Evolutionary conservation across 1,140 invertebrate species (phyloP), one percentile per base, ranked within the genome.

Genomic region (Melipona quadrifasciata): DNA sequence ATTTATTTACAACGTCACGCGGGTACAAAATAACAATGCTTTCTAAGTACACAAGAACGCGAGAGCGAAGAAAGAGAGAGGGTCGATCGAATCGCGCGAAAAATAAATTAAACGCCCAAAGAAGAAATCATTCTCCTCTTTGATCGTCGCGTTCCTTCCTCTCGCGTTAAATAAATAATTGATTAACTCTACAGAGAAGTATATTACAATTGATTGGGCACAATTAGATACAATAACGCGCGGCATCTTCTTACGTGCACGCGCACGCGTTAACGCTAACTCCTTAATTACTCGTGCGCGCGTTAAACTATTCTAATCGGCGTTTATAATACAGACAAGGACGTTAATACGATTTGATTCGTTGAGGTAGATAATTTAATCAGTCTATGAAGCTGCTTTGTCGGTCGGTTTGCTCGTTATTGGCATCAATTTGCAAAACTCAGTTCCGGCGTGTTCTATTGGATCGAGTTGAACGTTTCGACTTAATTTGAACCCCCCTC

Each of bases 331-430:
- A 94, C 90, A 89, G 81, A 86, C 87, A 91, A 90, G 91, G 89
- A 91, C 90, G 87, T 92, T 92, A 93, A 93, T 92, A 92, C 92
- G 92, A 93, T 93, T 93, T 93, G 92, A 94, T 93, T 94, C 93
- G 90, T 90, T 94, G 93, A 94, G 93, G 93, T 94, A 94, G 93
- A 93, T 94, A 93, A 93, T 94, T 93, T 93, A 93, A 93, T 94
- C 93, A 94, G 93, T 94, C 93, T 94, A 94, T 93, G 90, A 92
- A 93, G 90, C 89, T 88, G 87, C 73, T 87, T 89, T 80, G 84
- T 89, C 87, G 88, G 84, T 84, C 80, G 80, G 80, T 85, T 75
- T 67, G 73, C 83, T 72, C 67, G 51, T 85, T 80, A 77, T 76
- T 80, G 57, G 61, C 77, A 67, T 87, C 73, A 74, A 78, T 80